Conservation (phyloP, 2,888 invertebrate genomes). For the Caenorhabditis afra region DNA sequence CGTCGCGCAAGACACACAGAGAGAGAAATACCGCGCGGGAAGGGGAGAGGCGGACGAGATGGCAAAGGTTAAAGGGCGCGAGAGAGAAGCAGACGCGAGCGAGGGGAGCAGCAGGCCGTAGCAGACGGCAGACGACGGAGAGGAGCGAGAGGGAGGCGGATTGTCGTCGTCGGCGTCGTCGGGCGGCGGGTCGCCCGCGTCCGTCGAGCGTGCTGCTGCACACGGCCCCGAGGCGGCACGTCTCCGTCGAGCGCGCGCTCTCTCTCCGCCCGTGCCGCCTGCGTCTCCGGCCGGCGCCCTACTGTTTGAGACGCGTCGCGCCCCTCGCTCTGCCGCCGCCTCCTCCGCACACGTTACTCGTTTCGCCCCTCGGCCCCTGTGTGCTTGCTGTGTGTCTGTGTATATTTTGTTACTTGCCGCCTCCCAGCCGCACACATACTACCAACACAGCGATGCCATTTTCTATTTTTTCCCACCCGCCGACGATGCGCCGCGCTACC, state of each 20-base stretch:
- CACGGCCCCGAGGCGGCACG: constrained; percentile 20
- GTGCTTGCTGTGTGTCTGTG: constrained; percentile 43
- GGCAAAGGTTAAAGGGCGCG: constrained; percentile 56
- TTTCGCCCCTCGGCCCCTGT: constrained; percentile 35
- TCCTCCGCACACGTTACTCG: constrained; percentile 49
- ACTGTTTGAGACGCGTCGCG: constrained; percentile 48
- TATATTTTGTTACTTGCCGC: constrained; percentile 63
- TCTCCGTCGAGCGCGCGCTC: constrained; percentile 15
- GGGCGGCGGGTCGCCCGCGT: constrained; percentile 20
- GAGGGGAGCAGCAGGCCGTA: too few species aligned
- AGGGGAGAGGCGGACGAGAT: constrained; percentile 15
- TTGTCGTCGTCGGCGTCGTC: constrained; percentile 8
- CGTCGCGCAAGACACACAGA: constrained; percentile 1
- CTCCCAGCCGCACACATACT: constrained; percentile 59
- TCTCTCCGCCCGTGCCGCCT: constrained; percentile 13
- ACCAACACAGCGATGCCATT: constrained; percentile 51
- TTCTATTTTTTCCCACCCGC: constrained; percentile 56
- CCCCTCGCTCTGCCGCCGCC: constrained; percentile 22
- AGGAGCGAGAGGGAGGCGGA: constrained; percentile 11
- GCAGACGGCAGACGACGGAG: constrained; percentile 5
- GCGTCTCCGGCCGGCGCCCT: constrained; percentile 35
- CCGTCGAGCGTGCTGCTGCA: constrained; percentile 34
- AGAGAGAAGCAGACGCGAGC: constrained; percentile 10
- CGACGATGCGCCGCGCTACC: constrained; percentile 25
- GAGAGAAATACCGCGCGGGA: constrained; percentile 42